Evolutionary conservation across 1,140 invertebrate species (phyloP).

Genomic region (Mizuhopecten yessoensis): DNA sequence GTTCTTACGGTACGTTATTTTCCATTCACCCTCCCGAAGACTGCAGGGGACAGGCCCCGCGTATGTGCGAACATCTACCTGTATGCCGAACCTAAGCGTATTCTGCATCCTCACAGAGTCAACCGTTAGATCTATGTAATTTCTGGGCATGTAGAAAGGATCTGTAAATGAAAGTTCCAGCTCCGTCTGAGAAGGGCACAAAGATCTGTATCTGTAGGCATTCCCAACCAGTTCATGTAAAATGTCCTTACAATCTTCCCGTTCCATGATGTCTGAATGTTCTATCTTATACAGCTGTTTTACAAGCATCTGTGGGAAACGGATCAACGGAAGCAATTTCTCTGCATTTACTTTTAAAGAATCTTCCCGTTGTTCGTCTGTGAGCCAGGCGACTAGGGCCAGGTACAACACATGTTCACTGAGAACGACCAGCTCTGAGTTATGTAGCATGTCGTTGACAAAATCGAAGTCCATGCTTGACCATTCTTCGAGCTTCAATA

Average conservation of each 20-base stretch:
- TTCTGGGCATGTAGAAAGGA: slow-evolving; percentile 79
- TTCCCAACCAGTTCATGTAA: slow-evolving; percentile 76
- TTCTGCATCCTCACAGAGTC: slow-evolving; percentile 82
- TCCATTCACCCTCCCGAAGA: slow-evolving; percentile 81
- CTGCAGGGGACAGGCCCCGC: slow-evolving; percentile 80
- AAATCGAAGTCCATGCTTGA: slow-evolving; percentile 81
- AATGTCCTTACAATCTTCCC: slow-evolving; percentile 69
- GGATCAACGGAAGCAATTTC: slow-evolving; percentile 80
- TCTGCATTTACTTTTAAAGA: slow-evolving; percentile 70
- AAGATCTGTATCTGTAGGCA: slow-evolving; percentile 81
- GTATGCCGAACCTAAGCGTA: slow-evolving; percentile 81
- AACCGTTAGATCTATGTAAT: slow-evolving; percentile 81
- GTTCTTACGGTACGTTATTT: slow-evolving; percentile 82
- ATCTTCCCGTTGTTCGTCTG: slow-evolving; percentile 67
- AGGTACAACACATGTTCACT: slow-evolving; percentile 79
- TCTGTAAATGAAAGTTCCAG: slow-evolving; percentile 74
- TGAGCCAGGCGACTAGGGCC: slow-evolving; percentile 76
- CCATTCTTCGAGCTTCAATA: slow-evolving; percentile 80
- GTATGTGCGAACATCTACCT: slow-evolving; percentile 81
- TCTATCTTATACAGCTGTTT: slow-evolving; percentile 79
- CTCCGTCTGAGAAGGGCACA: slow-evolving; percentile 78
- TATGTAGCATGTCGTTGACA: slow-evolving; percentile 78
- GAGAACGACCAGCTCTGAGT: slow-evolving; percentile 78
- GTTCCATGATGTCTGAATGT: slow-evolving; percentile 67
- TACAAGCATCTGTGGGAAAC: slow-evolving; percentile 83